Percentiles rank a stretch among this genome's conserved stretches.
Evolutionary conservation across 2,797 vertebrate species (phyloP).

Genomic region (Threskiornis aethiopicus): DNA sequence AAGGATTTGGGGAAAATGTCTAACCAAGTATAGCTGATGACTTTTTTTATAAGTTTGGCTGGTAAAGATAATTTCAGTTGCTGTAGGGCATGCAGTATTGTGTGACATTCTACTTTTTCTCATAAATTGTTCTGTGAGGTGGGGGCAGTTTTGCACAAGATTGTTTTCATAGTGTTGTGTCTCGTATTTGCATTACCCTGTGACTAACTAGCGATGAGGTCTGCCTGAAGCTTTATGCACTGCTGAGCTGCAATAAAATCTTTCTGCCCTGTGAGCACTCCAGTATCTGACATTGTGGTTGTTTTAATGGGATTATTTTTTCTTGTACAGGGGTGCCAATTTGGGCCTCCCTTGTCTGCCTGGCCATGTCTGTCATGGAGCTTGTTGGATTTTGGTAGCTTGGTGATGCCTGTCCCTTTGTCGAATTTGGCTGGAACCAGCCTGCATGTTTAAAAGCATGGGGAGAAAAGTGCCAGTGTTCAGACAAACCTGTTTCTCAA

Average conservation of each 20-base stretch:
- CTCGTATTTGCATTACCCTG: conserved; percentile 18
- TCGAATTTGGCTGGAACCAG: background rate
- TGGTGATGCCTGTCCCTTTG: background rate
- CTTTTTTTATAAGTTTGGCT: background rate
- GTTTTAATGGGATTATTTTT: background rate
- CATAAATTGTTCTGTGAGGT: background rate
- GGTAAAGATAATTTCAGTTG: background rate
- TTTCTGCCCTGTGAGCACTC: accelerated
- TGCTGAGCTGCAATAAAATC: background rate
- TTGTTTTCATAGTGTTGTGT: background rate
- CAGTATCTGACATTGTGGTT: background rate
- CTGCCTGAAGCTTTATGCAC: background rate
- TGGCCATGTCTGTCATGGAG: accelerated
- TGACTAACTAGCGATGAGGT: background rate
- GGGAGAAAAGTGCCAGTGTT: background rate
- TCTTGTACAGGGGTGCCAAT: background rate
- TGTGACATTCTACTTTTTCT: conserved; percentile 17
- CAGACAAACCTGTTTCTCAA: background rate
- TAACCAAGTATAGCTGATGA: background rate
- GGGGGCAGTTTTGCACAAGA: background rate
- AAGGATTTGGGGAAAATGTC: background rate
- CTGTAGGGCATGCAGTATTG: background rate
- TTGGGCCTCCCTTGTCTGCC: background rate
- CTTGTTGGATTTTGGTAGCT: background rate
- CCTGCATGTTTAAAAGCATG: background rate